Percentiles rank a stretch among this genome's conserved stretches.
Evolutionary conservation across 2,888 invertebrate species (phyloP).

Genomic region (Rotaria sp.): DNA sequence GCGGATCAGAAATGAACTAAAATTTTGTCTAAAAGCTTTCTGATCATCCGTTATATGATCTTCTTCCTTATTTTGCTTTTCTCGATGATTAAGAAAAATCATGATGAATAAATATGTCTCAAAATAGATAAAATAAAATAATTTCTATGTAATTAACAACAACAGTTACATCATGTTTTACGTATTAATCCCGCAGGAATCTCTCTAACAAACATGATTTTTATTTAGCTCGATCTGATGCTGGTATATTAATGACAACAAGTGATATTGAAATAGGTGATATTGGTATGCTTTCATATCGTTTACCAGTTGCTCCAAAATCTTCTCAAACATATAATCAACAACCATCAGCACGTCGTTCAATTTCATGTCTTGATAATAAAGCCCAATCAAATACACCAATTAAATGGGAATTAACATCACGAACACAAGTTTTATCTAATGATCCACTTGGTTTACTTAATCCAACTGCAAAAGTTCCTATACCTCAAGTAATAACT

Average conservation of each 20-base stretch:
- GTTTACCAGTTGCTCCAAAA: neutral
- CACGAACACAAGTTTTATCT: neutral
- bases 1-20: too few relatives aligned
- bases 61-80: too few relatives aligned
- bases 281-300: slow-evolving; percentile 2
- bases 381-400: neutral
- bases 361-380: slow-evolving; percentile 7
- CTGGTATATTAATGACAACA: slow-evolving; percentile 17
- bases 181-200: too few relatives aligned
- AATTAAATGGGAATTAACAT: slow-evolving; percentile 29
- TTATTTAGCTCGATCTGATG: neutral
- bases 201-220: neutral
- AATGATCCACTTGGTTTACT: slow-evolving; percentile 25
- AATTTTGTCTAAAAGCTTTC: too few relatives aligned
- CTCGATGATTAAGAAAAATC: too few relatives aligned
- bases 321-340: neutral
- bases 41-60: too few relatives aligned
- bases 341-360: neutral
- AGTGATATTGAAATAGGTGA: slow-evolving; percentile 10
- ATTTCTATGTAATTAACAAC: too few relatives aligned
- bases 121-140: too few relatives aligned
- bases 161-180: too few relatives aligned
- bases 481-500: neutral
- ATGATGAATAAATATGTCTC: too few relatives aligned
- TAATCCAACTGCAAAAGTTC: neutral